phyloP scores from a whole-genome alignment of 1,140 invertebrate genomes.

The Teleopsis dalmanni region DNA sequence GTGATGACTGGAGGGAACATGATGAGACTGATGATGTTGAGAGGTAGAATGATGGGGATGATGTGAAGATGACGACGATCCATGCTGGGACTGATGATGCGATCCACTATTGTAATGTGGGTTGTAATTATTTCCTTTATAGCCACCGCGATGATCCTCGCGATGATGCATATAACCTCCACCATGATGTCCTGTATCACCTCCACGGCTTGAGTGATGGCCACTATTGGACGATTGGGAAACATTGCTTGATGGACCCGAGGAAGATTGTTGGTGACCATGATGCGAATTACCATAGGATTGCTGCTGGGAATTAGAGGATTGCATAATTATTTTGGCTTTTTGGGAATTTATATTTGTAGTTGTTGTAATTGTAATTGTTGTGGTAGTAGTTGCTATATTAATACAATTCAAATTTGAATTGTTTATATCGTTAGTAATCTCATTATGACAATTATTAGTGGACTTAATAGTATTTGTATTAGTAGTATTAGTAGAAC shows the following conservation, averaged over 20 bases:
- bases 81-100: constrained; percentile 21
- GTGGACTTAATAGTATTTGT: constrained; percentile 5
- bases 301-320: constrained; percentile 20
- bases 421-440: constrained; percentile 8
- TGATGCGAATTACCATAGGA: constrained; percentile 26
- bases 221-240: neutral
- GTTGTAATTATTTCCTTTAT: constrained; percentile 41
- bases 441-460: constrained; percentile 1
- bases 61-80: constrained; percentile 21
- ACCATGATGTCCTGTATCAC: constrained; percentile 19
- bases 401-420: constrained; percentile 11
- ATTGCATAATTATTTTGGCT: constrained; percentile 13
- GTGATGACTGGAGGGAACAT: constrained; percentile 7
- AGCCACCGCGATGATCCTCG: constrained; percentile 36
- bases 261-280: constrained; percentile 27
- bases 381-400: constrained; percentile 14
- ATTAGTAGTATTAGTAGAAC: constrained; percentile 7
- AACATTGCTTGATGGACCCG: constrained; percentile 22
- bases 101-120: constrained; percentile 25
- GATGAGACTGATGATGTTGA: constrained; percentile 8
- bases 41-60: constrained; percentile 10
- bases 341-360: constrained; percentile 6
- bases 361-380: constrained; percentile 9
- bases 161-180: constrained; percentile 20
- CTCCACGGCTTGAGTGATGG: constrained; percentile 1